These are phyloP conservation scores for Rhyacichthys aspro DNA, from an alignment of 2,797 vertebrate genomes.

Conservation along the genomic window DNA sequence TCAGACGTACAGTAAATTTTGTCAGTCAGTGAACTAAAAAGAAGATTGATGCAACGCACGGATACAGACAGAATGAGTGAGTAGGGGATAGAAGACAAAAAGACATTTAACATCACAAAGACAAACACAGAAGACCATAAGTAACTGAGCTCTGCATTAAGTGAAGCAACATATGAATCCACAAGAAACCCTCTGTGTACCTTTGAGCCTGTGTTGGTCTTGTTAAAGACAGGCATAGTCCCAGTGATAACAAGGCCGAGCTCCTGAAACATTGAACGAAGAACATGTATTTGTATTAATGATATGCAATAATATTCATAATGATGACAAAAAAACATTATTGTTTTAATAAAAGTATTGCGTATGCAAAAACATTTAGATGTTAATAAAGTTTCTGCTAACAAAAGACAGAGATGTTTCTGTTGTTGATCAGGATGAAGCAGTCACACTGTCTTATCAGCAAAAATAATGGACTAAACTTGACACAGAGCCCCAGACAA, in stretches of 20 bases:
- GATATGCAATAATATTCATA: not conserved
- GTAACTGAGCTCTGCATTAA: not conserved
- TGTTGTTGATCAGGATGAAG: constrained; percentile 20
- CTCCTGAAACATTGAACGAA: constrained; percentile 77
- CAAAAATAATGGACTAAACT: constrained; percentile 44
- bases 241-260: constrained; percentile 97
- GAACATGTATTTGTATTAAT: constrained; percentile 1
- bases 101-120: not conserved
- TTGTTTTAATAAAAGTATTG: too few species aligned
- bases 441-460: constrained; percentile 51
- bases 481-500: constrained; percentile 36
- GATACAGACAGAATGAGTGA: constrained; percentile 1
- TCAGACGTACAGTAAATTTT: constrained; percentile 27
- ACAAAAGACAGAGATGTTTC: constrained; percentile 42
- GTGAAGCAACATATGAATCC: not conserved
- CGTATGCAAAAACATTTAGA: too few species aligned
- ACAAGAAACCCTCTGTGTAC: constrained; percentile 32
- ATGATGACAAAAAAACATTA: not conserved
- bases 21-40: constrained; percentile 11
- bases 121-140: not conserved
- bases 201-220: constrained; percentile 80
- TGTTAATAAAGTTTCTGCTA: not conserved
- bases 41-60: constrained; percentile 9
- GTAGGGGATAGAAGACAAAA: not conserved
- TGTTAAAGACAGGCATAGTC: constrained; percentile 96